A percentile compares a stretch with the other conserved stretches of the same genome.
phyloP scores from a whole-genome alignment of 2,888 invertebrate species.

The Melanchra persicariae region DNA sequence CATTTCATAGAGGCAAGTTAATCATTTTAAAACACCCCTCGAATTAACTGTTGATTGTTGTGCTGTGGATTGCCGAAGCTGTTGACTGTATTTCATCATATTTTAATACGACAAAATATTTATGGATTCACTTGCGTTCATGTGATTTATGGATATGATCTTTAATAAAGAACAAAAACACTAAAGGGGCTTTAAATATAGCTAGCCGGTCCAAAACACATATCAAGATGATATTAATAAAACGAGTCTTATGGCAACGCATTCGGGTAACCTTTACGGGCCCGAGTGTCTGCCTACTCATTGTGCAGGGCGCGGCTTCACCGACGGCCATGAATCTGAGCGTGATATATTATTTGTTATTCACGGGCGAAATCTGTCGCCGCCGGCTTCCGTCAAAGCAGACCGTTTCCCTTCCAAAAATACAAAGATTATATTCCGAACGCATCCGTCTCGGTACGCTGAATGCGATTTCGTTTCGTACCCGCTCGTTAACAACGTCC shows the following conservation, averaged over 20 bases:
- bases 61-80: too few relatives aligned
- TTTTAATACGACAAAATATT: slow-evolving; percentile 33
- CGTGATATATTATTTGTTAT: slow-evolving; percentile 81
- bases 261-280: slow-evolving; percentile 83
- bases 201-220: slow-evolving; percentile 31
- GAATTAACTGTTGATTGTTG: neutral
- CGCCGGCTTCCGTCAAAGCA: slow-evolving; percentile 80
- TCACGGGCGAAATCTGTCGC: slow-evolving; percentile 83
- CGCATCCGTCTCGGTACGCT: slow-evolving; percentile 79
- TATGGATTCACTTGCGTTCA: slow-evolving; percentile 19
- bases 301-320: slow-evolving; percentile 70
- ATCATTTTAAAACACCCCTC: slow-evolving; percentile 7
- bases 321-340: slow-evolving; percentile 81
- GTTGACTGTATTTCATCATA: slow-evolving; percentile 35
- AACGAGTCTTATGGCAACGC: slow-evolving; percentile 74
- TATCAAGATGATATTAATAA: slow-evolving; percentile 57
- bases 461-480: slow-evolving; percentile 76
- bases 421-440: slow-evolving; percentile 81
- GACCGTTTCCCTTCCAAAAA: slow-evolving; percentile 84
- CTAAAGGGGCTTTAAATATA: slow-evolving; percentile 40
- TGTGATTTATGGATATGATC: slow-evolving; percentile 31
- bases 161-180: slow-evolving; percentile 33
- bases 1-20: neutral
- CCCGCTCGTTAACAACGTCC: slow-evolving; percentile 74
- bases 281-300: slow-evolving; percentile 70